These are phyloP conservation scores for Pteropus rufus DNA, from an alignment of 2,797 vertebrate species.

Conservation along the genomic window DNA sequence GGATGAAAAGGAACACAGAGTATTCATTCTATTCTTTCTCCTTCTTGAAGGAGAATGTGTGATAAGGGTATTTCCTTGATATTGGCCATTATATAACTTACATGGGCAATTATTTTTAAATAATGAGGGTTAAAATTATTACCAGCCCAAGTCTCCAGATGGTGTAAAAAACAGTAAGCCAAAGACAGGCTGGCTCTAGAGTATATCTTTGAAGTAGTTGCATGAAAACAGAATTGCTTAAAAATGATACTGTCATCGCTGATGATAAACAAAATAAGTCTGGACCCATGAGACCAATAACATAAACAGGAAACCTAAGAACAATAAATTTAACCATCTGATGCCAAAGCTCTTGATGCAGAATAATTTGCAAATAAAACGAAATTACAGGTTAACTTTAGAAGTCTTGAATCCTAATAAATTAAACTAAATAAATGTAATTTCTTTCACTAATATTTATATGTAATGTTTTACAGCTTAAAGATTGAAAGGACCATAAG, in stretches of 20 bases:
- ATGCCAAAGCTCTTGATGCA: neutral
- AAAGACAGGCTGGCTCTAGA: neutral
- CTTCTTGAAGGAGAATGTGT: neutral
- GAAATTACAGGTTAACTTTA: neutral
- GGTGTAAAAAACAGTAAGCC: slow-evolving; percentile 21
- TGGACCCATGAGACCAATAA: neutral
- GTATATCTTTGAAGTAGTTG: neutral
- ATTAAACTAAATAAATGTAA: neutral
- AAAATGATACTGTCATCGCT: neutral
- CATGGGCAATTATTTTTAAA: neutral
- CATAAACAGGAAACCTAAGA: neutral
- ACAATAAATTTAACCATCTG: neutral
- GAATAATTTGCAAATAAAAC: slow-evolving; percentile 15
- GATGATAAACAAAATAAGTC: slow-evolving; percentile 30
- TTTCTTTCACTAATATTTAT: neutral
- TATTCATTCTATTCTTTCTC: neutral
- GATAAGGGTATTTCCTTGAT: neutral
- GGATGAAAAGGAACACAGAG: neutral
- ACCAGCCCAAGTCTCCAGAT: slow-evolving; percentile 33
- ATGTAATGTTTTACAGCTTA: neutral
- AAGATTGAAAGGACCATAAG: neutral
- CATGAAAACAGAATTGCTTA: neutral
- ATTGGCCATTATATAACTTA: neutral
- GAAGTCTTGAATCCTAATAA: neutral
- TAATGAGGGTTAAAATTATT: slow-evolving; percentile 21